A percentile compares a stretch with the other conserved stretches of the same genome.
Conservation (phyloP, 1,140 invertebrate genomes). For the Reticulitermes speratus region DNA sequence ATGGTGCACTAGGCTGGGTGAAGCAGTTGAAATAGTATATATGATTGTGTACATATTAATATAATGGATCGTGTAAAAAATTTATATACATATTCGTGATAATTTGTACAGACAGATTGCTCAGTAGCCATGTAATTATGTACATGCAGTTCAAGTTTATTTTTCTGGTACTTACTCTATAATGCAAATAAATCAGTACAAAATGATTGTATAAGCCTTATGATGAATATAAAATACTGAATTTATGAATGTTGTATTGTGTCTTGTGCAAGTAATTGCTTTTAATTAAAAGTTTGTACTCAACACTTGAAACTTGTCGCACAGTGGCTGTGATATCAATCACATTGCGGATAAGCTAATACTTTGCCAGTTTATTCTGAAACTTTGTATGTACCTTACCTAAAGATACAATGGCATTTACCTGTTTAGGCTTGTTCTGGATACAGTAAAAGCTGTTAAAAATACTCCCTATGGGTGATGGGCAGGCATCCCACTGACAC, state of each 20-base stretch:
- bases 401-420: no score
- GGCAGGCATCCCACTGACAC: no score
- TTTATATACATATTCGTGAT: neutral
- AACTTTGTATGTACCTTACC: no score
- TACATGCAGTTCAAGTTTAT: neutral
- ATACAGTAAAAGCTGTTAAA: no score
- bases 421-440: no score
- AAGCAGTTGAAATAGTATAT: neutral
- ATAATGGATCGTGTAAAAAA: neutral
- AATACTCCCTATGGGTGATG: no score
- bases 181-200: conserved; percentile 6
- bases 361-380: no score
- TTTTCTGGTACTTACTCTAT: neutral
- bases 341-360: no score
- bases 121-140: neutral
- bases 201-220: neutral
- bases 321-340: no score
- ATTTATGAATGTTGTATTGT: neutral
- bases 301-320: no score
- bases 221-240: neutral
- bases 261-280: no score
- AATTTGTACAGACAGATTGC: neutral
- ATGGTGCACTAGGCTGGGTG: neutral
- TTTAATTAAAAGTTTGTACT: no score
- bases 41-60: neutral